A percentile compares a stretch with the other conserved stretches of the same genome.
These are phyloP conservation scores for Megaceryle maxima DNA, from an alignment of 2,113 vertebrate genomes.

Conservation along the genomic window DNA sequence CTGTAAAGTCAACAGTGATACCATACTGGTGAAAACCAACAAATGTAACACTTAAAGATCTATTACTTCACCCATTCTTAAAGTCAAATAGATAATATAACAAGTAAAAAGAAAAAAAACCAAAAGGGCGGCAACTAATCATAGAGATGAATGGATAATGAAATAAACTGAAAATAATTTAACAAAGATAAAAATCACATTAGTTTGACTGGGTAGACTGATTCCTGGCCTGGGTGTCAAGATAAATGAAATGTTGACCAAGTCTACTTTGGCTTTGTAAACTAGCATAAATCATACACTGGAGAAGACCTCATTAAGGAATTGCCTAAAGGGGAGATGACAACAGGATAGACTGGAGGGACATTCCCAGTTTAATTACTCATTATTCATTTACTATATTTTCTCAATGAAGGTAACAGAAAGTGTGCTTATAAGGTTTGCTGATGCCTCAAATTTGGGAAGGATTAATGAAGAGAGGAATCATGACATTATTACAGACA, in stretches of 20 bases:
- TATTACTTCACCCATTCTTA: too few species aligned
- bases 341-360: not conserved
- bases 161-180: not conserved
- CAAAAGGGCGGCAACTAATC: too few species aligned
- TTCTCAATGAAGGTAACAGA: not conserved
- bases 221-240: not conserved
- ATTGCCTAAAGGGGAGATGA: not conserved
- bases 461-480: not conserved
- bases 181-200: not conserved
- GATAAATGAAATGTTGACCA: not conserved
- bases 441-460: not conserved
- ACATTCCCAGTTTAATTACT: not conserved
- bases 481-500: fast-evolving
- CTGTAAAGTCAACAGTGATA: not conserved
- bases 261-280: not conserved
- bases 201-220: not conserved
- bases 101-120: too few species aligned
- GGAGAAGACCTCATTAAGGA: not conserved
- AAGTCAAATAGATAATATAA: too few species aligned
- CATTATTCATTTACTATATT: not conserved
- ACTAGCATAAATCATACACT: not conserved
- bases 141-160: not conserved
- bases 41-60: not conserved
- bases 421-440: not conserved
- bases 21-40: not conserved